Percentiles rank a stretch among this genome's conserved stretches.
Conservation (phyloP, 2,797 vertebrate genomes). For the Graptemys geographica region DNA sequence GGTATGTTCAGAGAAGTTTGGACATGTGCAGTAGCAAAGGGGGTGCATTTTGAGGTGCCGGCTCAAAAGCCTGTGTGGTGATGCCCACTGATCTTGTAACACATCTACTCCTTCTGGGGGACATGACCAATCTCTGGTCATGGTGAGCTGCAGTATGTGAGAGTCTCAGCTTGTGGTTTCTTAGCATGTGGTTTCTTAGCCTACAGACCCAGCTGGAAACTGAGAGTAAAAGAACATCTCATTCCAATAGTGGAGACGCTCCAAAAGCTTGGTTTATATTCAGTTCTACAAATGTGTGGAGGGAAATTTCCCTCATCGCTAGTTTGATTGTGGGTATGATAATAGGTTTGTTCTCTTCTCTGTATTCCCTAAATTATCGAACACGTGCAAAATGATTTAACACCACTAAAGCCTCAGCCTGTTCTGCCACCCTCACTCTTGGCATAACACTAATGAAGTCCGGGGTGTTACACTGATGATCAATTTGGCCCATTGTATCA, state of each 20-base stretch:
- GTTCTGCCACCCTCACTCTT: neutral
- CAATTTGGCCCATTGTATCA: neutral
- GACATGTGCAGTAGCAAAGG: neutral
- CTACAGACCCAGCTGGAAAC: conserved; percentile 46
- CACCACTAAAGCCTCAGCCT: neutral
- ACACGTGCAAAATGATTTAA: neutral
- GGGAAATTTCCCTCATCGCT: neutral
- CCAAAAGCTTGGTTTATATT: conserved; percentile 1
- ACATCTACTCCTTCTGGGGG: neutral
- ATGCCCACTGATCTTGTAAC: neutral
- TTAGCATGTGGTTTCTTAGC: conserved; percentile 7
- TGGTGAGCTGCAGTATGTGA: conserved; percentile 39
- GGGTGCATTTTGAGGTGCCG: neutral
- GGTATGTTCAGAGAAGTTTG: neutral
- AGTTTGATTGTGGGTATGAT: neutral
- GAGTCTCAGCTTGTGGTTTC: conserved; percentile 48
- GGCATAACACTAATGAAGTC: neutral
- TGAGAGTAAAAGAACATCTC: conserved; percentile 40
- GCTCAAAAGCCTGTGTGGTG: neutral
- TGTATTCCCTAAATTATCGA: neutral
- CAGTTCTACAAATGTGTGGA: neutral
- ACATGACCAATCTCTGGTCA: conserved; percentile 2
- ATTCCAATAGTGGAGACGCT: conserved; percentile 21
- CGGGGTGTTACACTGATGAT: neutral
- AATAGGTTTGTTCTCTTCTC: neutral